Conservation (phyloP, 2,113 vertebrate species). For the Hippocampus mohnikei region DNA sequence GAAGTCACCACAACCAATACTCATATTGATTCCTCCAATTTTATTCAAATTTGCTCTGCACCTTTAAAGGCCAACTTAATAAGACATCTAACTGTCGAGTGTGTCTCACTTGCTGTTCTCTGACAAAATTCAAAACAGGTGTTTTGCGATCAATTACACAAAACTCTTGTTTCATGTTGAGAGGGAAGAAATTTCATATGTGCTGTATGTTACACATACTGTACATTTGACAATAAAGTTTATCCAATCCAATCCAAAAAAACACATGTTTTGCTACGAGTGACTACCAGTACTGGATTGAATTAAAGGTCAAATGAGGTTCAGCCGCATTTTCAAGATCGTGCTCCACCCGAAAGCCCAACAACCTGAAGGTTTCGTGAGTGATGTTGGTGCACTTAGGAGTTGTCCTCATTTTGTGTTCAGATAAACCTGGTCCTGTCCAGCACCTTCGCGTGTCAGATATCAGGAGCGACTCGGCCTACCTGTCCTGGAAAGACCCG, state of each 20-base stretch:
- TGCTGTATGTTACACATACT: no score
- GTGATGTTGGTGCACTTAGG: neutral
- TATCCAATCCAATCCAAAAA: no score
- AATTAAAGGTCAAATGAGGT: neutral
- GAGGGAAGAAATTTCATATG: no score
- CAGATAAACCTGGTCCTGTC: constrained; percentile 95
- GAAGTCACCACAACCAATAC: neutral
- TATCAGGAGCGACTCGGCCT: constrained; percentile 91
- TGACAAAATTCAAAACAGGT: no score
- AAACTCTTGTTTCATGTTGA: no score
- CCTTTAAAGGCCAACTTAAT: neutral
- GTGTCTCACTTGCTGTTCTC: neutral
- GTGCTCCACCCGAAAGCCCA: neutral
- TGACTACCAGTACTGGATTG: no score
- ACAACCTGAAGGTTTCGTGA: no score
- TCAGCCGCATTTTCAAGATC: neutral
- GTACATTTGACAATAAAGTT: no score
- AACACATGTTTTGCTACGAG: no score
- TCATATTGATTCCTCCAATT: neutral
- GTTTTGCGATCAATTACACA: no score
- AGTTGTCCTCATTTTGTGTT: neutral
- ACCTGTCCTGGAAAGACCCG: constrained; percentile 96
- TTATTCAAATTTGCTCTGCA: neutral
- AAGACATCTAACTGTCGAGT: neutral
- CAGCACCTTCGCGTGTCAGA: constrained; percentile 89